phyloP scores from a whole-genome alignment of 2,797 vertebrate genomes.

The Aeoliscus strigatus region DNA sequence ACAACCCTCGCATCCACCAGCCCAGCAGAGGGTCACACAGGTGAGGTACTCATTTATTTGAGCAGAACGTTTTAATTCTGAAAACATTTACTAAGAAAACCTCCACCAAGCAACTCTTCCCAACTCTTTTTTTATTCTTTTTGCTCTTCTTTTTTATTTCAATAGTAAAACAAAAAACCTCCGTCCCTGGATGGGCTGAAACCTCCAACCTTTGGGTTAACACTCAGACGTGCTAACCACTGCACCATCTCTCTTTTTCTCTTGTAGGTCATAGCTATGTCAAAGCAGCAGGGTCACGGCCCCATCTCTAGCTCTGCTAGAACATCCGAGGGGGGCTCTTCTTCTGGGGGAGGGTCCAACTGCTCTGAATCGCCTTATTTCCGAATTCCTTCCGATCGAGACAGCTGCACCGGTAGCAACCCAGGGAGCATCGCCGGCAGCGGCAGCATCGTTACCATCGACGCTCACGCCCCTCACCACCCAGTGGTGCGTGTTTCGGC shows the following conservation, averaged over 20 bases:
- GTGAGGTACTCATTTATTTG: no score
- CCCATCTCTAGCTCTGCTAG: conserved; percentile 72
- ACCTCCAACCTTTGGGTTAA: no score
- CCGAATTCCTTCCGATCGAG: conserved; percentile 87
- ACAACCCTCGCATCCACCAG: conserved; percentile 64
- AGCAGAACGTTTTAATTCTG: no score
- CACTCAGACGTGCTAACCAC: no score
- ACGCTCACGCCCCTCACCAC: conserved; percentile 90
- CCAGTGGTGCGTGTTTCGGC: conserved; percentile 88
- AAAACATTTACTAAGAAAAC: no score
- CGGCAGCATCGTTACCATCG: conserved; percentile 89
- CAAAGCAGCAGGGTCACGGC: conserved; percentile 82
- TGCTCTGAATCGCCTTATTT: conserved; percentile 93
- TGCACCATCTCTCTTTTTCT: no score
- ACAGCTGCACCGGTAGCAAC: conserved; percentile 84
- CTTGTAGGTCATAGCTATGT: conserved; percentile 90
- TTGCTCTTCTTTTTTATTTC: no score
- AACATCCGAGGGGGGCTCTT: conserved; percentile 81
- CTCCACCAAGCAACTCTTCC: no score
- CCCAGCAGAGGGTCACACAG: conserved; percentile 86
- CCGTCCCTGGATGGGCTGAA: no score
- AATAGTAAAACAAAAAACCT: no score
- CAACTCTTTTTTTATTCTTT: no score
- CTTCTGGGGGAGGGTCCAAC: conserved; percentile 82
- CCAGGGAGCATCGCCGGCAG: conserved; percentile 83